These are phyloP conservation scores for Syngnathus scovelli DNA, from an alignment of 2,113 vertebrate genomes.

Conservation along the genomic window DNA sequence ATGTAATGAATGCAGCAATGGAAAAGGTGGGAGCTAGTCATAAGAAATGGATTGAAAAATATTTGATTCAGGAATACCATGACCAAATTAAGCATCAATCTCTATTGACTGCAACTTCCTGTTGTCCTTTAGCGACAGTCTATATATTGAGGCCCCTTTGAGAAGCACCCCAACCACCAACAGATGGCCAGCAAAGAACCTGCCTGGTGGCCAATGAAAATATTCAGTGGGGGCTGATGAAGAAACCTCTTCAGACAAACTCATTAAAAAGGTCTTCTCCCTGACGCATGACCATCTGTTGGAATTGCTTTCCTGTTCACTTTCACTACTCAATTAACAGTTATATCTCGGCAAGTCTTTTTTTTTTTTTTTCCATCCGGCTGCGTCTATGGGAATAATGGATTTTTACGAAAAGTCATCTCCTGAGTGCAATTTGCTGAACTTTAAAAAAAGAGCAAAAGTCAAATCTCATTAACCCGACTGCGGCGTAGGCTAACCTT, in stretches of 20 bases:
- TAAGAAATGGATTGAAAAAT: not conserved
- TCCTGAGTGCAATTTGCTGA: conserved; percentile 35
- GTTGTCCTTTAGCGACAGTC: conserved; percentile 53
- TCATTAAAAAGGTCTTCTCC: conserved; percentile 84
- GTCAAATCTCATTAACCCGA: conserved; percentile 42
- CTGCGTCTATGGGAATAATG: conserved; percentile 45
- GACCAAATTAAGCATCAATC: no score
- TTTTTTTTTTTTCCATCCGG: conserved; percentile 35
- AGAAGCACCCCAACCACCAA: conserved; percentile 63
- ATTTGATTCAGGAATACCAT: not conserved
- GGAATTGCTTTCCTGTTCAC: conserved; percentile 63
- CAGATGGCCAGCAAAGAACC: conserved; percentile 79
- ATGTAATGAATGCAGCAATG: conserved; percentile 38
- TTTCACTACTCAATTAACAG: conserved; percentile 55
- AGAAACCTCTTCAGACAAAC: conserved; percentile 79
- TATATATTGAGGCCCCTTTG: conserved; percentile 70
- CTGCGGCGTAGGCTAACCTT: conserved; percentile 23
- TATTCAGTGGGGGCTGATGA: conserved; percentile 64
- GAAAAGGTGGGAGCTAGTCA: conserved; percentile 29
- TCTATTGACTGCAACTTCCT: conserved; percentile 22
- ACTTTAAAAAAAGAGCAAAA: conserved; percentile 28
- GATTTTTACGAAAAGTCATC: conserved; percentile 37
- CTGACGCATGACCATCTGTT: conserved; percentile 83
- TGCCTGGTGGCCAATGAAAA: conserved; percentile 72
- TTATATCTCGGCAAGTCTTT: conserved; percentile 32